Percentiles rank a stretch among this genome's conserved stretches.
Evolutionary conservation across 2,113 vertebrate genomes (phyloP).

Genomic region (Eubucco bourcierii): DNA sequence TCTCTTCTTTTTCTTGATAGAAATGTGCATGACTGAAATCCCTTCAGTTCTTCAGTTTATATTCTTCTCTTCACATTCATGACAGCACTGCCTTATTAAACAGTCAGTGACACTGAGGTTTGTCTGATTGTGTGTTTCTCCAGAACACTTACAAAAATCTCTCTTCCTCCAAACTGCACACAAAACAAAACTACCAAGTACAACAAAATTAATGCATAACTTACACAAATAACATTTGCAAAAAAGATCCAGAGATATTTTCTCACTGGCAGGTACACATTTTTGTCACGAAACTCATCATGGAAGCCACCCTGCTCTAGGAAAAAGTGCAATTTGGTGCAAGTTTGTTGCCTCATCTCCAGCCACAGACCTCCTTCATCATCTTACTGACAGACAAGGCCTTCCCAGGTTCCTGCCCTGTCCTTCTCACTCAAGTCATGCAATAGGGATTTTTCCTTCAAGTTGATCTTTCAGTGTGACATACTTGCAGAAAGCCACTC

Average conservation of each 20-base stretch:
- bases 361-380: not conserved
- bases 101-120: not conserved
- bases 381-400: not conserved
- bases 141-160: not conserved
- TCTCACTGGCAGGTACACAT: not conserved
- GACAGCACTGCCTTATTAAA: not conserved
- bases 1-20: not conserved
- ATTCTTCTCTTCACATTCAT: not conserved
- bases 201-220: not conserved
- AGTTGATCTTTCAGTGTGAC: not conserved
- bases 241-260: not conserved
- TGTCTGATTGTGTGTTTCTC: not conserved
- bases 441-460: not conserved
- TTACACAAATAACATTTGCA: not conserved
- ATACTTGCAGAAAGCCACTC: not conserved
- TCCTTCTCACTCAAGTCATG: not conserved
- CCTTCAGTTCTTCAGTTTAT: rapidly evolving
- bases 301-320: not conserved
- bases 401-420: not conserved
- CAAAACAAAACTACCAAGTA: not conserved
- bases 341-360: not conserved
- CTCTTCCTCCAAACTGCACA: not conserved
- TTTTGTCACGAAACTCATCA: not conserved
- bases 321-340: not conserved
- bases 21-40: not conserved